These are phyloP conservation scores for Accipiter cooperii DNA, from an alignment of 2,113 vertebrate species.

Conservation along the genomic window DNA sequence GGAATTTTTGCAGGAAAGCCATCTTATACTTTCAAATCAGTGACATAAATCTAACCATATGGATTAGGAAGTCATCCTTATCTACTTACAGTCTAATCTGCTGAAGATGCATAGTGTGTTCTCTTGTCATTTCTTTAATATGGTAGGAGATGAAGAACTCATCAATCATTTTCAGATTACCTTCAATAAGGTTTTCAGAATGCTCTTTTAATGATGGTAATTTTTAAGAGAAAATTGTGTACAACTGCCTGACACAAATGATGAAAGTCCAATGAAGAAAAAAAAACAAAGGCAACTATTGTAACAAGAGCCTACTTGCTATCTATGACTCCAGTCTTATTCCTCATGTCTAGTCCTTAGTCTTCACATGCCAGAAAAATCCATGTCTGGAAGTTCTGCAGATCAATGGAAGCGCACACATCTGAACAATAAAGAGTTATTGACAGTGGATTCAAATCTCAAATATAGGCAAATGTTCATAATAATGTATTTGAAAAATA, in stretches of 20 bases:
- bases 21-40: slow-evolving; percentile 24
- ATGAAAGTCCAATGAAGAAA: background rate
- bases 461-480: background rate
- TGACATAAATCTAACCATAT: slow-evolving; percentile 56
- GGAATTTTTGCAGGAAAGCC: slow-evolving; percentile 34
- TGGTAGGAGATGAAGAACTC: background rate
- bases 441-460: background rate
- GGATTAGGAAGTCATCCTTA: slow-evolving; percentile 56
- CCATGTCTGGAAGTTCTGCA: background rate
- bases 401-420: background rate
- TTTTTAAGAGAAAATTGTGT: slow-evolving; percentile 25
- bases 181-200: slow-evolving; percentile 36
- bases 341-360: background rate
- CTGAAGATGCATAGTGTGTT: slow-evolving; percentile 28
- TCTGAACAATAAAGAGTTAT: background rate
- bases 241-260: background rate
- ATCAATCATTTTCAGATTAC: slow-evolving; percentile 35
- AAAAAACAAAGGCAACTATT: background rate
- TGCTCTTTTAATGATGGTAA: slow-evolving; percentile 32
- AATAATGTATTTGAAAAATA: background rate
- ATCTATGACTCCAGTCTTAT: background rate
- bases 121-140: slow-evolving; percentile 52
- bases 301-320: background rate
- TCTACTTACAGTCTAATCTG: slow-evolving; percentile 54
- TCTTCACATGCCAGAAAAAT: background rate